These are phyloP conservation scores for Nemotelus pantherinus DNA, from an alignment of 2,888 invertebrate genomes.

Conservation along the genomic window DNA sequence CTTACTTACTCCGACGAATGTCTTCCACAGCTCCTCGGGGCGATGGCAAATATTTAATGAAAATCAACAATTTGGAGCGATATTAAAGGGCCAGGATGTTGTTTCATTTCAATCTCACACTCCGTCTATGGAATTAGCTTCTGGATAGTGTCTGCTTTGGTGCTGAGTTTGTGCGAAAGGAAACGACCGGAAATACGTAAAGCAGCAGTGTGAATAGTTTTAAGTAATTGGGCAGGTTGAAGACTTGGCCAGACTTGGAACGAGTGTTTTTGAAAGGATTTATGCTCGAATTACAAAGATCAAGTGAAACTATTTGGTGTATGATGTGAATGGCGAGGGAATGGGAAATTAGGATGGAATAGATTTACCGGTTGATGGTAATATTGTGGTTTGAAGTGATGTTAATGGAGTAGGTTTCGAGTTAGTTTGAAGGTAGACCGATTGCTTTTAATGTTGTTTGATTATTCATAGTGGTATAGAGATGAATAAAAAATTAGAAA, in stretches of 20 bases:
- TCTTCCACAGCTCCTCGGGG: neutral
- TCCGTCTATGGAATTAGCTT: neutral
- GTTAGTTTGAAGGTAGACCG: too few relatives aligned
- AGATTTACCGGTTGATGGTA: too few relatives aligned
- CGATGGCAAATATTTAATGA: conserved; percentile 52
- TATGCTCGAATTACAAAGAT: neutral
- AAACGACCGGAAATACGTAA: neutral
- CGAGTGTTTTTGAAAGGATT: neutral
- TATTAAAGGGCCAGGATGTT: conserved; percentile 48
- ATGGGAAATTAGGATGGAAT: too few relatives aligned
- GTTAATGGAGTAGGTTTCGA: too few relatives aligned
- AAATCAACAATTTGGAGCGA: conserved; percentile 51
- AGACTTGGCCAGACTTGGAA: neutral
- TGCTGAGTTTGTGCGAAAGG: neutral
- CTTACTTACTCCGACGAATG: neutral
- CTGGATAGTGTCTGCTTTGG: neutral
- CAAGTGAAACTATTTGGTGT: neutral
- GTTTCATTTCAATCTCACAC: conserved; percentile 10
- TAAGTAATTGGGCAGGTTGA: neutral
- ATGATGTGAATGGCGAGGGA: too few relatives aligned
- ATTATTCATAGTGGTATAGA: too few relatives aligned
- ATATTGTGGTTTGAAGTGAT: too few relatives aligned
- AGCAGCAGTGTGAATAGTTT: neutral
- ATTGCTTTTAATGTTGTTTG: too few relatives aligned
- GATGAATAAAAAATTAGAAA: too few relatives aligned